Conservation (phyloP, 2,888 invertebrate genomes). For the Ceraclea dissimilis region DNA sequence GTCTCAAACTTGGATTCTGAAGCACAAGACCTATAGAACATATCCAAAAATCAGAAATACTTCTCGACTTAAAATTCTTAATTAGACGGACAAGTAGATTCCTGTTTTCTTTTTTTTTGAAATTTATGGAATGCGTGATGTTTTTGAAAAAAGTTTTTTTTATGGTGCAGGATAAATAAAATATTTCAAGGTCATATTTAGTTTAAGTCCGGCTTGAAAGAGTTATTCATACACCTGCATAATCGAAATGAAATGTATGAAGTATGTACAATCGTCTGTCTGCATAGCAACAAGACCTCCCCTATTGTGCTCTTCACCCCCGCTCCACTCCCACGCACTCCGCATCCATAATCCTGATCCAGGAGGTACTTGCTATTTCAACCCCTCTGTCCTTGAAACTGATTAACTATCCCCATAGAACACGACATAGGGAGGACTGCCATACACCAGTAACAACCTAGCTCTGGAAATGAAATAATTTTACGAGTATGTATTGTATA, state of each 20-base stretch:
- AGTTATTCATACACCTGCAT: conserved; percentile 13
- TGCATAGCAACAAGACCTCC: conserved; percentile 23
- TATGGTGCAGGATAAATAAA: too few relatives aligned
- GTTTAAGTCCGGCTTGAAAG: background rate
- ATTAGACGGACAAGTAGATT: too few relatives aligned
- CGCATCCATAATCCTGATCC: conserved; percentile 7
- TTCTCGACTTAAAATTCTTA: too few relatives aligned
- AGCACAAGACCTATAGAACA: too few relatives aligned
- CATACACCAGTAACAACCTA: conserved; percentile 3
- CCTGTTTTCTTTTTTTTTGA: too few relatives aligned
- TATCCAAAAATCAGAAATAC: too few relatives aligned
- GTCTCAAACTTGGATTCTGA: too few relatives aligned
- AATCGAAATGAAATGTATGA: too few relatives aligned
- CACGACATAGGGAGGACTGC: conserved; percentile 8
- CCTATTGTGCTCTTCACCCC: conserved; percentile 10
- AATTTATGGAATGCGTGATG: too few relatives aligned
- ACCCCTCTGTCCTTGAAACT: conserved; percentile 26
- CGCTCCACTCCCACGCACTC: conserved; percentile 11
- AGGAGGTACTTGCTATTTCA: conserved; percentile 8
- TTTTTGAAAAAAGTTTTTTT: too few relatives aligned
- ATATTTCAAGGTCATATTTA: conserved; percentile 9
- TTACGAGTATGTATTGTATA: background rate
- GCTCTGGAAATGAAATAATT: background rate
- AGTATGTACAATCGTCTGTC: conserved; percentile 1
- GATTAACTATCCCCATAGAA: conserved; percentile 23